These are phyloP conservation scores for Itoplectis maculator DNA, from an alignment of 2,888 invertebrate species.

Conservation along the genomic window DNA sequence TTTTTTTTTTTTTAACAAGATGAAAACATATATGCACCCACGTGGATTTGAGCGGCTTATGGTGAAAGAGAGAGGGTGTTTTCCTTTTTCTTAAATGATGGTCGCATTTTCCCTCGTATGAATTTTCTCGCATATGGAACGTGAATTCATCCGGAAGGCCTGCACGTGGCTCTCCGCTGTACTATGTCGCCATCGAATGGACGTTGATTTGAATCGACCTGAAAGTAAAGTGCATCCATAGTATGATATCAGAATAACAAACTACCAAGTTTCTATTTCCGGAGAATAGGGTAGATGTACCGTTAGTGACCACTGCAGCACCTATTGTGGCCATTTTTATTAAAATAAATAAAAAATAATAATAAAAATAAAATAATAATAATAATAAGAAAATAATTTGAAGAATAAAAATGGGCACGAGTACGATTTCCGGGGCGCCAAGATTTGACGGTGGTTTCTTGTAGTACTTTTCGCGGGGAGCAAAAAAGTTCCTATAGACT, in stretches of 20 bases:
- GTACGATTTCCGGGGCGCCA: no score
- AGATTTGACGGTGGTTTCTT: no score
- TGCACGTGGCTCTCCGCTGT: slow-evolving; percentile 75
- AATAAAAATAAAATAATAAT: no score
- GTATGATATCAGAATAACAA: slow-evolving; percentile 74
- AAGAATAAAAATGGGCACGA: no score
- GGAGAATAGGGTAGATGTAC: no score
- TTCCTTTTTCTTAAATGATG: slow-evolving; percentile 60
- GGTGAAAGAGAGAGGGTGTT: neutral
- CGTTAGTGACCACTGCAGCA: no score
- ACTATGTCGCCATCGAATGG: slow-evolving; percentile 77
- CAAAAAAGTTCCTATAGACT: no score
- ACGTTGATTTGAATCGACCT: slow-evolving; percentile 76
- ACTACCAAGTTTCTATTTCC: slow-evolving; percentile 86
- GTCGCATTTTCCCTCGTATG: slow-evolving; percentile 54
- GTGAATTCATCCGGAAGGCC: slow-evolving; percentile 70
- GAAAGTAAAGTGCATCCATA: slow-evolving; percentile 58
- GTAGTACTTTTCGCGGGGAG: no score
- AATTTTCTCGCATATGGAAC: slow-evolving; percentile 72
- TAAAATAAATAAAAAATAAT: no score
- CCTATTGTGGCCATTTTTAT: no score
- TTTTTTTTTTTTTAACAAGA: neutral
- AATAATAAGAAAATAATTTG: no score
- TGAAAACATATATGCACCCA: neutral
- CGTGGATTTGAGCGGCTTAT: neutral